phyloP scores from a whole-genome alignment of 1,140 invertebrate species.

The Forficula auricularia region DNA sequence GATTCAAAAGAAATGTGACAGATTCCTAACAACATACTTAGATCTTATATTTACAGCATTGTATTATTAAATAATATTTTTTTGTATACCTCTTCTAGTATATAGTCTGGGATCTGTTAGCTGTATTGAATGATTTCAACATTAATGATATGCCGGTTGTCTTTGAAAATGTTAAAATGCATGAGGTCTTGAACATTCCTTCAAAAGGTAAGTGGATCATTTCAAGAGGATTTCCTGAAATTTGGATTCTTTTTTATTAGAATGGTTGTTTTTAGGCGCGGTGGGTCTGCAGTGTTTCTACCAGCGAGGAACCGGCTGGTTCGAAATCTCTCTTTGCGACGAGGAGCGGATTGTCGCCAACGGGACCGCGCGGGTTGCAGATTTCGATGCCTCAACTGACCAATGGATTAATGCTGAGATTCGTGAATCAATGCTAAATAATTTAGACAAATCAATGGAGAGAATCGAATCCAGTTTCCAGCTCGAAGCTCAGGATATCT shows the following conservation, averaged over 20 bases:
- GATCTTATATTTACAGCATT: background rate
- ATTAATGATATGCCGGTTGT: conserved; percentile 30
- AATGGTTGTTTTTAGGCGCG: background rate
- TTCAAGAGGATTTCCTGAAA: background rate
- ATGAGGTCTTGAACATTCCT: conserved; percentile 35
- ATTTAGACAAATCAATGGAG: background rate
- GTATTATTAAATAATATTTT: background rate
- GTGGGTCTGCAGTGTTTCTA: background rate
- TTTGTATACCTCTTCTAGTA: conserved; percentile 13
- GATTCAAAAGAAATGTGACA: too few relatives aligned
- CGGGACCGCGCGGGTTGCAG: background rate
- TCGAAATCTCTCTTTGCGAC: background rate
- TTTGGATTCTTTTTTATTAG: background rate
- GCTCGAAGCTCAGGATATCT: background rate
- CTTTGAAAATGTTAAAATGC: conserved; percentile 36
- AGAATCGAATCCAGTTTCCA: background rate
- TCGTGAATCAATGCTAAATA: background rate
- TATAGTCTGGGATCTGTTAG: conserved; percentile 38
- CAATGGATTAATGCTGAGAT: too few relatives aligned
- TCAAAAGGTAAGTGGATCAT: conserved; percentile 21
- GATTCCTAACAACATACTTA: too few relatives aligned
- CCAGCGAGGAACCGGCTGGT: conserved; percentile 1
- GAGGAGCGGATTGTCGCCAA: background rate
- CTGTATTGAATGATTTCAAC: conserved; percentile 27
- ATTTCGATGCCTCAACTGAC: too few relatives aligned